Conservation (phyloP, 1,140 invertebrate genomes). For the Drosophila grimshawi region DNA sequence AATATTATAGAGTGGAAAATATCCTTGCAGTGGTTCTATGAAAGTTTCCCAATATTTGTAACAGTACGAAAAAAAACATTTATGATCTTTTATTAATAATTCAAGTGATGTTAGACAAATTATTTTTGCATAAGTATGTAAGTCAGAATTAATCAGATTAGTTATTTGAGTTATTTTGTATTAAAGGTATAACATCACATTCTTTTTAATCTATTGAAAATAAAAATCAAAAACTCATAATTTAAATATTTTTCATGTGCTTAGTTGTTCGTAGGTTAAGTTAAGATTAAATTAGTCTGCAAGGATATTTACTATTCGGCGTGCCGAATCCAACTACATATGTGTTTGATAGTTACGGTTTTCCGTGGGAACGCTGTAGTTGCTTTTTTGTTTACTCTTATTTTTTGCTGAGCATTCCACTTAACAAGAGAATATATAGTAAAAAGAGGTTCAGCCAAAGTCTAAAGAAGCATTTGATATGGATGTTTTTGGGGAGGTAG, state of each 20-base stretch:
- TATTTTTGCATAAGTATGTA: too few relatives aligned
- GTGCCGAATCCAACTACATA: not conserved
- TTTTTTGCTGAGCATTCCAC: slow-evolving; percentile 22
- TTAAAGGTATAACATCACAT: too few relatives aligned
- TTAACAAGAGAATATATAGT: slow-evolving; percentile 21
- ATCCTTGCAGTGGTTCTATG: slow-evolving; percentile 19
- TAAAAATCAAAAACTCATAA: too few relatives aligned
- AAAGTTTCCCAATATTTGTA: not conserved
- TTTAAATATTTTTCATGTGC: too few relatives aligned
- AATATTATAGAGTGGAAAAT: not conserved
- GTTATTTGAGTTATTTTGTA: too few relatives aligned
- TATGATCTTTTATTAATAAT: too few relatives aligned
- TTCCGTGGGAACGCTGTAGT: slow-evolving; percentile 21
- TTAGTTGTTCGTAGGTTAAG: not conserved
- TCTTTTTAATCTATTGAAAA: too few relatives aligned
- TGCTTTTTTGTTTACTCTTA: slow-evolving; percentile 1
- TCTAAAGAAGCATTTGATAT: slow-evolving; percentile 65
- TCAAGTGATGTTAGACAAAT: too few relatives aligned
- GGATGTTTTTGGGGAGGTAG: slow-evolving; percentile 25
- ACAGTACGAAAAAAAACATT: not conserved
- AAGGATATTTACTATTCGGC: slow-evolving; percentile 19
- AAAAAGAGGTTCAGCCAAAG: slow-evolving; percentile 73
- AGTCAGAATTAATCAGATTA: too few relatives aligned
- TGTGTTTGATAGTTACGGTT: slow-evolving; percentile 30
- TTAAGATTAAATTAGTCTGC: not conserved